phyloP scores from a whole-genome alignment of 1,140 invertebrate genomes.

The Temnothorax longispinosus region DNA sequence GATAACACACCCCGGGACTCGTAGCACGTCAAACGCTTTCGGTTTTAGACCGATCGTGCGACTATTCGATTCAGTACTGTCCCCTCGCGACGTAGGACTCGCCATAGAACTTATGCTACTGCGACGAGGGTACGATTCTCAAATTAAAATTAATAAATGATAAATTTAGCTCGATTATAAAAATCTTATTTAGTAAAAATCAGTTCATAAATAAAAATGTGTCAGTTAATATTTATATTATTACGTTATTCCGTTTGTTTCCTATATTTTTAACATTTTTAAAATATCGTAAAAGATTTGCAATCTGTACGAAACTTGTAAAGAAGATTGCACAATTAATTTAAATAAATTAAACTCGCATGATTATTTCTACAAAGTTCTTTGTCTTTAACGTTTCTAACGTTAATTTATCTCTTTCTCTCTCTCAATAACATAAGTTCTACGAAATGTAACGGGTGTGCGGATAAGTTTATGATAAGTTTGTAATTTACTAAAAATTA shows the following conservation, averaged over 20 bases:
- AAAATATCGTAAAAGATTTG: neutral
- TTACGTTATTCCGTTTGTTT: neutral
- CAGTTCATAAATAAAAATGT: neutral
- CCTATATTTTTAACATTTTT: neutral
- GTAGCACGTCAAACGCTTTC: conserved; percentile 54
- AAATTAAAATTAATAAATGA: conserved; percentile 19
- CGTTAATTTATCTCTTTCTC: neutral
- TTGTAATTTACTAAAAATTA: neutral
- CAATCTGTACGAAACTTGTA: conserved; percentile 4
- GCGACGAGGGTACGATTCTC: neutral
- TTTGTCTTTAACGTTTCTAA: neutral
- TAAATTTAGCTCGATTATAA: neutral
- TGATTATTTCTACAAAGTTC: neutral
- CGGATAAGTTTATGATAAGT: neutral
- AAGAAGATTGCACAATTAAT: neutral
- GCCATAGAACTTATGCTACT: conserved; percentile 17
- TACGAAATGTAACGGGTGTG: neutral
- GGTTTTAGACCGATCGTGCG: conserved; percentile 6
- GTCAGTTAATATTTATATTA: neutral
- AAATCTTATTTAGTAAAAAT: neutral
- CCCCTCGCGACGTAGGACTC: neutral
- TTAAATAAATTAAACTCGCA: neutral
- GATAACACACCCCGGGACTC: conserved; percentile 48
- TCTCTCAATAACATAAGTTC: conserved; percentile 19
- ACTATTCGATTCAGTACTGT: neutral